Percentiles rank a stretch among this genome's conserved stretches.
phyloP scores from a whole-genome alignment of 2,797 vertebrate genomes.

The Champsocephalus gunnari region DNA sequence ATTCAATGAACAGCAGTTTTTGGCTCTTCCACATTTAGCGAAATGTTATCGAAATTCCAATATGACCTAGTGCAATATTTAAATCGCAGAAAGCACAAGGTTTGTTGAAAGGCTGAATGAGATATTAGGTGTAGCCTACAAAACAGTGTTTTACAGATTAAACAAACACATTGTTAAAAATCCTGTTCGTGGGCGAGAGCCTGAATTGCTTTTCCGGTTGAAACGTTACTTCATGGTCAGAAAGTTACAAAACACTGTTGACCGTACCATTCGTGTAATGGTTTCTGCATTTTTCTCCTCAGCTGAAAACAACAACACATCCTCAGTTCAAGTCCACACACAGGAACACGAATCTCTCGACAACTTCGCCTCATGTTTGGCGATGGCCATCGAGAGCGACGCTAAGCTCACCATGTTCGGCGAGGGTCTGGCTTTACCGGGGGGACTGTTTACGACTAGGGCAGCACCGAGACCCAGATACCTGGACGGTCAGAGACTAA shows the following conservation, averaged over 20 bases:
- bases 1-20: no score
- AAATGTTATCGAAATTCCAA: no score
- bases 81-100: no score
- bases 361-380: slow-evolving; percentile 92
- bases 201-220: background rate
- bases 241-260: background rate
- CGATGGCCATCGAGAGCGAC: slow-evolving; percentile 94
- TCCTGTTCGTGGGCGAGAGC: no score
- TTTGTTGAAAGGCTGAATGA: no score
- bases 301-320: slow-evolving; percentile 69
- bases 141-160: no score
- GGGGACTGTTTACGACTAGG: slow-evolving; percentile 76
- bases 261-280: background rate
- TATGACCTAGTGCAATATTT: no score
- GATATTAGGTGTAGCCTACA: no score
- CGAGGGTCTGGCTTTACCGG: slow-evolving; percentile 81
- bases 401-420: slow-evolving; percentile 94
- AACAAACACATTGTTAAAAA: no score
- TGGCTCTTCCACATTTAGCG: no score
- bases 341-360: slow-evolving; percentile 93
- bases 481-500: slow-evolving; percentile 88
- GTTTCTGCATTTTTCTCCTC: background rate
- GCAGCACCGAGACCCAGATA: slow-evolving; percentile 83
- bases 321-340: slow-evolving; percentile 87
- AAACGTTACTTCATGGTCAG: background rate